Base-by-base conservation (phyloP, 2,113 vertebrate genomes). In the Sinocyclocheilus anshuiensis region DNA sequence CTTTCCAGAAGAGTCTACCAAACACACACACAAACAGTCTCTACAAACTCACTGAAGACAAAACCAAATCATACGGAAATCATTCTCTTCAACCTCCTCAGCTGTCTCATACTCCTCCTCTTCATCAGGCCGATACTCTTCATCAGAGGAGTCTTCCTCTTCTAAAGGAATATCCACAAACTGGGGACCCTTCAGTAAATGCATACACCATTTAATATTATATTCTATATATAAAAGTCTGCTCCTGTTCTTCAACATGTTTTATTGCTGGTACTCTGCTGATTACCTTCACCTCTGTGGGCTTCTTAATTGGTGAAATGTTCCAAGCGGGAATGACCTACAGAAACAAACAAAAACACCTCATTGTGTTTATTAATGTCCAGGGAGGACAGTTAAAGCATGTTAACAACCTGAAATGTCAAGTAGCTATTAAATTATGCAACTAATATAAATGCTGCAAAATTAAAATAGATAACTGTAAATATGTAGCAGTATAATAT, bases 281-380 rank as follows among this genome's bases (percentile, higher is more conserved):
- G 7, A 50, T 48, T 69, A 97, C 96, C 95, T 96, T 96, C 65
- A 92, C 63, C 61, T 97, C 95, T 4, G 90, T 94, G 24, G 93
- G 93, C 89, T 97, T 99, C 95, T 99, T 99, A 90, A 99, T 98
- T 15, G 98, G 97, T 55, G 98, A 99, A 87, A 99, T 97, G 91
- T 97, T 99, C 98, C 98, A 99, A 0, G 96, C 95, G 12, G 98
- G 97, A 88, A 99, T 98, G 61, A 98, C 97, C 98, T 99, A 90
- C 63, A 42, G 86, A 59, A 89, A 61, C 88, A 4, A 57, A 89
- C 45, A 42, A 3, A 71, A 11, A 53, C 22, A 57, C 29, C 6
- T 22, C 6, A 12, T 39, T 42, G 3, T 4, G 11, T 79, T 71
- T 26, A 77, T 65, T 3, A 45, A 12, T 20, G 26, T 45, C 12